Conservation (phyloP, 2,888 invertebrate species). For the Aspidiotus destructor region DNA sequence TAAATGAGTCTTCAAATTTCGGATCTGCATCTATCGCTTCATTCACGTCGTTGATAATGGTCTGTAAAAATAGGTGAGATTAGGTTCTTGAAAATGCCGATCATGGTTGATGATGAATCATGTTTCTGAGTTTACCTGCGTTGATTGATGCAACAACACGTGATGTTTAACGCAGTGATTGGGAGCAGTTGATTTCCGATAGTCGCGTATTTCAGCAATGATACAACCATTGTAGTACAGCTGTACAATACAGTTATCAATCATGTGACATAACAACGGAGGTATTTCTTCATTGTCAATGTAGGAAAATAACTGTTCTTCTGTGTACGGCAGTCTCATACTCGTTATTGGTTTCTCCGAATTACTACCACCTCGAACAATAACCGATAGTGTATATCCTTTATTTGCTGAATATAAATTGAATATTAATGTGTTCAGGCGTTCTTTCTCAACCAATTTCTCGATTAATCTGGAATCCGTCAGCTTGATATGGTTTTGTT, state of each 20-base stretch:
- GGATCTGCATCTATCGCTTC: constrained; percentile 44
- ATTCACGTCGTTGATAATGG: constrained; percentile 56
- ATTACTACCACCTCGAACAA: constrained; percentile 36
- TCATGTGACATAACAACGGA: constrained; percentile 69
- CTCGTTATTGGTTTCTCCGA: constrained; percentile 13
- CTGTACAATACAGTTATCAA: constrained; percentile 73
- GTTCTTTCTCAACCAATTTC: constrained; percentile 72
- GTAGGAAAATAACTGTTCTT: constrained; percentile 67
- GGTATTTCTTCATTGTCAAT: constrained; percentile 87
- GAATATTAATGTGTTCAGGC: constrained; percentile 77
- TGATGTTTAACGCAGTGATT: constrained; percentile 66
- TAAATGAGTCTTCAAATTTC: constrained; percentile 55
- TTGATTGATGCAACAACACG: constrained; percentile 76
- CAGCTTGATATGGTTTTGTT: constrained; percentile 47
- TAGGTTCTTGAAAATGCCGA: constrained; percentile 36
- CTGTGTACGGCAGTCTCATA: constrained; percentile 53
- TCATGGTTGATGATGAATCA: neutral
- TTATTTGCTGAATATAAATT: constrained; percentile 87
- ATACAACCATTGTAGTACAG: constrained; percentile 87
- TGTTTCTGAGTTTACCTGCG: constrained; percentile 53
- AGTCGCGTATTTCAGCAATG: constrained; percentile 82
- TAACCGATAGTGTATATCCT: constrained; percentile 68
- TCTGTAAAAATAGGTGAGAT: constrained; percentile 43
- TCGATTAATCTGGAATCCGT: constrained; percentile 66
- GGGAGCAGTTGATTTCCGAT: constrained; percentile 46